These are phyloP conservation scores for Lasius fuliginosus DNA, from an alignment of 2,888 invertebrate species.

Conservation along the genomic window DNA sequence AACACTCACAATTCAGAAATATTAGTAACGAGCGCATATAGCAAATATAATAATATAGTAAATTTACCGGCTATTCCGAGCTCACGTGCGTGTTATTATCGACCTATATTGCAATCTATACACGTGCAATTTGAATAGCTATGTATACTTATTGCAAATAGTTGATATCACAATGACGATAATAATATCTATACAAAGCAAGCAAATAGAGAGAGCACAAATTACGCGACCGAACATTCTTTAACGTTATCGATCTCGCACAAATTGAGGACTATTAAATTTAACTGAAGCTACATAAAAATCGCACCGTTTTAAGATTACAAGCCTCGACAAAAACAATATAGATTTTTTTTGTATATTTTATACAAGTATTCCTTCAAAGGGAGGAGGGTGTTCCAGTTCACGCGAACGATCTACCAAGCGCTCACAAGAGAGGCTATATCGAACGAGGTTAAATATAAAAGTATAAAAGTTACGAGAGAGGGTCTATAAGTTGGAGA, in stretches of 20 bases:
- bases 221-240: background rate
- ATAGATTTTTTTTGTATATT: background rate
- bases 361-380: slow-evolving; percentile 23
- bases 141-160: background rate
- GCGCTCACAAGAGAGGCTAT: slow-evolving; percentile 18
- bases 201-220: background rate
- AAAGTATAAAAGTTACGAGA: slow-evolving; percentile 25
- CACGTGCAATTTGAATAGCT: background rate
- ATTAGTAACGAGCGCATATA: background rate
- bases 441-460: slow-evolving; percentile 50
- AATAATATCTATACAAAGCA: background rate
- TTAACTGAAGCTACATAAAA: background rate
- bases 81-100: slow-evolving; percentile 11
- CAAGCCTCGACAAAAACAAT: slow-evolving; percentile 1
- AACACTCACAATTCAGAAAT: slow-evolving; percentile 32
- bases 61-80: slow-evolving; percentile 18
- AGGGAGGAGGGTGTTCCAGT: slow-evolving; percentile 38
- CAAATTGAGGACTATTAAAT: background rate
- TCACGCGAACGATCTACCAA: slow-evolving; percentile 35
- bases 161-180: background rate
- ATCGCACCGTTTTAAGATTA: background rate
- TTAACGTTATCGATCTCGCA: background rate
- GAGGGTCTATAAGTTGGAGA: slow-evolving; percentile 44
- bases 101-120: background rate
- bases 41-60: slow-evolving; percentile 18